Conservation (phyloP, 2,797 vertebrate species). For the Vespertilio murinus region DNA sequence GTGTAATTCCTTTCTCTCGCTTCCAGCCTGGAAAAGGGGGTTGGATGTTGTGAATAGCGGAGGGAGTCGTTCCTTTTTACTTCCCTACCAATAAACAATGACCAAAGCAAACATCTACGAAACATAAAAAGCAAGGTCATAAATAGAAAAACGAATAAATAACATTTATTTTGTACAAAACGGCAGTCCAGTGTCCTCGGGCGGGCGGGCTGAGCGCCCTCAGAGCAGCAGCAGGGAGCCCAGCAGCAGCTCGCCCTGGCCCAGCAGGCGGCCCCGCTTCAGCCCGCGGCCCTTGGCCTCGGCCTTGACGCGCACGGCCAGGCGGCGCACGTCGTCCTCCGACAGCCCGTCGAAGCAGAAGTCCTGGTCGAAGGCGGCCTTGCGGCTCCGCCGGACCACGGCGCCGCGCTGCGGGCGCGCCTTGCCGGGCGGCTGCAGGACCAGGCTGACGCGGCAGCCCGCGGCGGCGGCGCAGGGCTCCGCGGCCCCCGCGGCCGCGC, state of each 20-base stretch:
- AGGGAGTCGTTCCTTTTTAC: neutral
- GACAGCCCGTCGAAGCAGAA: slow-evolving; percentile 91
- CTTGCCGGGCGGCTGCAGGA: slow-evolving; percentile 87
- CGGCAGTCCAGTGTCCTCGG: neutral
- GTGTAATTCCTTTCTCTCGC: neutral
- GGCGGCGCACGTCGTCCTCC: slow-evolving; percentile 86
- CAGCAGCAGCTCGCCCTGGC: slow-evolving; percentile 78
- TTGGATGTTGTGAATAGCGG: neutral
- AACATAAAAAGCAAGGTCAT: neutral
- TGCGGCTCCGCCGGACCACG: slow-evolving; percentile 89
- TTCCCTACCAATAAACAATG: neutral
- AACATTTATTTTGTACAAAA: slow-evolving; percentile 38
- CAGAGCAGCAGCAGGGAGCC: slow-evolving; percentile 33
- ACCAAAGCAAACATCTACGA: neutral
- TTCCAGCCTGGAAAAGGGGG: neutral
- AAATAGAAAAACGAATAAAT: slow-evolving; percentile 1
- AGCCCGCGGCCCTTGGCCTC: slow-evolving; percentile 90
- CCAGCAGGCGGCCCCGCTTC: slow-evolving; percentile 84
- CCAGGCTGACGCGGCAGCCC: slow-evolving; percentile 91
- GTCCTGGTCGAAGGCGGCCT: slow-evolving; percentile 94
- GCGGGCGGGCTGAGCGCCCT: neutral
- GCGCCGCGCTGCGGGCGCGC: slow-evolving; percentile 91
- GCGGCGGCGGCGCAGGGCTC: slow-evolving; percentile 89
- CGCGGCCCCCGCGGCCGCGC: slow-evolving; percentile 85
- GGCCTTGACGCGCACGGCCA: slow-evolving; percentile 90